Conservation (phyloP, 2,797 vertebrate genomes). For the Sebastiscus albofasciatus region DNA sequence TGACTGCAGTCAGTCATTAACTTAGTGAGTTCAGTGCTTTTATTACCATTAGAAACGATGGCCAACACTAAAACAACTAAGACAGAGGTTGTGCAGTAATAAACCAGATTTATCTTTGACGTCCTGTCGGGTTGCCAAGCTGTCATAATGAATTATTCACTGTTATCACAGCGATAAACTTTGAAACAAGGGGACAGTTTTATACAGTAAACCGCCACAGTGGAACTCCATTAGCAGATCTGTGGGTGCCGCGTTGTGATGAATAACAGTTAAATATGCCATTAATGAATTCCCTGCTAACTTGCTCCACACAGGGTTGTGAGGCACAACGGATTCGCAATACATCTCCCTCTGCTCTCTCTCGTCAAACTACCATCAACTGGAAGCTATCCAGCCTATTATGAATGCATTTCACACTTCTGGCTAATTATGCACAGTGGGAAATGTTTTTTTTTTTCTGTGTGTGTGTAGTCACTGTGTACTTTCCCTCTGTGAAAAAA, state of each 20-base stretch:
- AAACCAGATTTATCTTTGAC: not conserved
- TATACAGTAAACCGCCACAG: not conserved
- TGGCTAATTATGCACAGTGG: constrained; percentile 68
- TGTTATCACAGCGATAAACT: not conserved
- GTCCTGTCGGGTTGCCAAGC: not conserved
- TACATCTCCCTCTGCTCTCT: constrained; percentile 24
- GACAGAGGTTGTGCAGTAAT: not conserved
- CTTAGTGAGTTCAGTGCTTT: not conserved
- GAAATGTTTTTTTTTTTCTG: constrained; percentile 22
- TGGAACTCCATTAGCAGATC: constrained; percentile 24
- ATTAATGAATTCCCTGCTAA: constrained; percentile 46
- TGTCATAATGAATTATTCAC: not conserved
- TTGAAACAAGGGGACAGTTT: not conserved
- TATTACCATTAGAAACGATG: not conserved
- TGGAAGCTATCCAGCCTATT: constrained; percentile 45
- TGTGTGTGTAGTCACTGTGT: constrained; percentile 6
- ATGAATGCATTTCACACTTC: constrained; percentile 45
- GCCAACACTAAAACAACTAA: not conserved
- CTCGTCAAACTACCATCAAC: constrained; percentile 26
- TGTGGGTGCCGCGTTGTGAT: not conserved
- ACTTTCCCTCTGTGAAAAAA: constrained; percentile 19
- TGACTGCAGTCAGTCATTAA: not conserved
- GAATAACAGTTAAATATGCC: constrained; percentile 36
- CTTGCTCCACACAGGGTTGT: not conserved
- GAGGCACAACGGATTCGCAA: constrained; percentile 32